Conservation (phyloP, 2,888 invertebrate species). For the Amiota communis region DNA sequence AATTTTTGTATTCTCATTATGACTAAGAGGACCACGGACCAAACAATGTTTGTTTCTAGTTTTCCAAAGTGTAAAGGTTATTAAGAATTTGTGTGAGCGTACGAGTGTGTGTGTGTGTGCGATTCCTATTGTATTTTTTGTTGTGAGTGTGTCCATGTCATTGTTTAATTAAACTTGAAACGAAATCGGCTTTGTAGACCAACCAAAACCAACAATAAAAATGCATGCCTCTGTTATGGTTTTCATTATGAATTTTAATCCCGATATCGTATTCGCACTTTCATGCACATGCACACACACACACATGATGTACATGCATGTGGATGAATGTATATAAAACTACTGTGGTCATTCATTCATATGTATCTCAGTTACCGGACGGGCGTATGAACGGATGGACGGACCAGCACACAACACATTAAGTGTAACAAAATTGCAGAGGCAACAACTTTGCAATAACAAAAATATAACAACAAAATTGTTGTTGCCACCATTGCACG, state of each 20-base stretch:
- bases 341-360: no score
- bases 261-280: conserved; percentile 66
- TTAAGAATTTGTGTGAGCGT: not conserved
- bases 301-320: not conserved
- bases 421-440: conserved; percentile 63
- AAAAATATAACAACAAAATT: conserved; percentile 42
- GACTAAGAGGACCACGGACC: no score
- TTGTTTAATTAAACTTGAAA: conserved; percentile 65
- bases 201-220: conserved; percentile 31
- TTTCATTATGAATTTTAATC: conserved; percentile 66
- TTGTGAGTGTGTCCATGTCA: conserved; percentile 49
- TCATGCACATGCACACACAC: conserved; percentile 32
- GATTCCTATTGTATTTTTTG: conserved; percentile 38
- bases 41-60: not conserved
- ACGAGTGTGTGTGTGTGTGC: conserved; percentile 27
- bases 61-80: conserved; percentile 1
- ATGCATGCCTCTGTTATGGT: conserved; percentile 46
- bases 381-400: no score
- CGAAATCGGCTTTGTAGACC: conserved; percentile 56
- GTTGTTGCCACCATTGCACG: conserved; percentile 45
- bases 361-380: no score
- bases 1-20: no score
- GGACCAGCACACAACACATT: conserved; percentile 53
- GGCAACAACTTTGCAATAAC: conserved; percentile 56
- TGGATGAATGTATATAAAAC: not conserved